Percentiles rank a stretch among this genome's conserved stretches.
phyloP scores from a whole-genome alignment of 2,113 vertebrate species.

The Reinhardtius hippoglossoides region DNA sequence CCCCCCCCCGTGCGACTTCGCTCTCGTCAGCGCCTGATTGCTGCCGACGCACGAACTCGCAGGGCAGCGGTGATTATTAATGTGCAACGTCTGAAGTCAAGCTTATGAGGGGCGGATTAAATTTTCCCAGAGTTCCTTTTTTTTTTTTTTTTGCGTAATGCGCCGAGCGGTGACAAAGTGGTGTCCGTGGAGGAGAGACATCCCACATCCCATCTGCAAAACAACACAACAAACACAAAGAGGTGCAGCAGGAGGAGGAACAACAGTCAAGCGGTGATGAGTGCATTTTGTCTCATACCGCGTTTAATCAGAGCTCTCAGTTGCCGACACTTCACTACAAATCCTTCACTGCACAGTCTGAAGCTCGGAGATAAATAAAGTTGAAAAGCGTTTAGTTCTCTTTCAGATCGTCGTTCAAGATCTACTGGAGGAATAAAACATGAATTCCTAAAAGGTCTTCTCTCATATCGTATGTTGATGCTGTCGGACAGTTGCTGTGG shows the following conservation, averaged over 20 bases:
- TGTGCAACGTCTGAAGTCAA: slow-evolving; percentile 61
- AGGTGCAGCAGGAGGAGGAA: slow-evolving; percentile 1
- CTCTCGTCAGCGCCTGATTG: slow-evolving; percentile 25
- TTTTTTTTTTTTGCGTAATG: background rate
- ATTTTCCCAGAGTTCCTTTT: slow-evolving; percentile 37
- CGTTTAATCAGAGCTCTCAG: slow-evolving; percentile 24
- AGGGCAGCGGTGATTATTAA: slow-evolving; percentile 50
- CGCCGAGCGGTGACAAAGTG: slow-evolving; percentile 41
- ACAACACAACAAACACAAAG: slow-evolving; percentile 6
- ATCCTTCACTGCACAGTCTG: background rate
- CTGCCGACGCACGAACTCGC: slow-evolving; percentile 33
- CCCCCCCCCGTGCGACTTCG: slow-evolving; percentile 31
- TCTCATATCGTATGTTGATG: background rate
- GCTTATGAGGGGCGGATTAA: slow-evolving; percentile 17
- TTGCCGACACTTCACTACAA: slow-evolving; percentile 9
- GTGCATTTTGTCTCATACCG: slow-evolving; percentile 14
- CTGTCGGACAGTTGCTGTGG: background rate
- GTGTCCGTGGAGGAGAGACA: slow-evolving; percentile 16
- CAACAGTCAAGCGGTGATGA: slow-evolving; percentile 5
- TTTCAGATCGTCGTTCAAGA: background rate
- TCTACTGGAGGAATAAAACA: no score
- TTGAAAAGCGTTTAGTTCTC: background rate
- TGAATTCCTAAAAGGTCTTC: background rate
- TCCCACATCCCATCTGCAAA: slow-evolving; percentile 22
- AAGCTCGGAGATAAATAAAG: background rate